A percentile compares a stretch with the other conserved stretches of the same genome.
Evolutionary conservation across 1,140 invertebrate species (phyloP).

Genomic region (Cryptotermes secundus): DNA sequence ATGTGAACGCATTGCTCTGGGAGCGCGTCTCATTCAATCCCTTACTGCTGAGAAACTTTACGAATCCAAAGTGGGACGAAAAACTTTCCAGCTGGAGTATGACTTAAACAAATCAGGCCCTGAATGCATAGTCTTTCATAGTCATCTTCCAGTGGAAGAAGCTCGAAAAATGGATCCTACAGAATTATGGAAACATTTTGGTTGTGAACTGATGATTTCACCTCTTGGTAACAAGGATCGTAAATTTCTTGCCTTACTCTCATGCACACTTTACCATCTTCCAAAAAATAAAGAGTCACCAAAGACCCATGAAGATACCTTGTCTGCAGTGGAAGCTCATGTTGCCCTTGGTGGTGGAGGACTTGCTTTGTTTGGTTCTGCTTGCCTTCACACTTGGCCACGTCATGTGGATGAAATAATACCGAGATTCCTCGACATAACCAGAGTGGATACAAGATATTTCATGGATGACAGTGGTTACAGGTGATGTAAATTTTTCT

Average conservation of each 20-base stretch:
- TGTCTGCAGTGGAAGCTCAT: conserved; percentile 76
- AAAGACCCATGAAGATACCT: conserved; percentile 68
- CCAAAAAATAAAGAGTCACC: conserved; percentile 44
- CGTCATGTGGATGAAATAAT: conserved; percentile 67
- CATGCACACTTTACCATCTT: conserved; percentile 76
- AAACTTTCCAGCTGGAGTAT: conserved; percentile 78
- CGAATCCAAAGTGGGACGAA: conserved; percentile 73
- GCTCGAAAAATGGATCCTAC: conserved; percentile 72
- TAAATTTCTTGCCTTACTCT: conserved; percentile 88
- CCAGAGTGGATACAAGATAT: conserved; percentile 63
- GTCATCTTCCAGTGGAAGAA: conserved; percentile 66
- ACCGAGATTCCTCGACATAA: conserved; percentile 57
- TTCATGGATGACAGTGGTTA: conserved; percentile 90
- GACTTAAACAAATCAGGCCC: conserved; percentile 56
- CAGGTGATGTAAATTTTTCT: conserved; percentile 48
- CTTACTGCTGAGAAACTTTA: conserved; percentile 85
- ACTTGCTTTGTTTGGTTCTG: conserved; percentile 86
- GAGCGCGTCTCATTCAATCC: conserved; percentile 78
- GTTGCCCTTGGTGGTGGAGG: conserved; percentile 87
- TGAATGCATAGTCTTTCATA: conserved; percentile 68
- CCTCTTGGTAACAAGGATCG: conserved; percentile 62
- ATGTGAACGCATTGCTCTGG: conserved; percentile 72
- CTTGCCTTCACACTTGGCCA: conserved; percentile 90
- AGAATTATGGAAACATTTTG: conserved; percentile 83
- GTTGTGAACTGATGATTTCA: conserved; percentile 70